A percentile compares a stretch with the other conserved stretches of the same genome.
These are phyloP conservation scores for Coboldia fuscipes DNA, from an alignment of 1,140 invertebrate genomes.

Conservation along the genomic window DNA sequence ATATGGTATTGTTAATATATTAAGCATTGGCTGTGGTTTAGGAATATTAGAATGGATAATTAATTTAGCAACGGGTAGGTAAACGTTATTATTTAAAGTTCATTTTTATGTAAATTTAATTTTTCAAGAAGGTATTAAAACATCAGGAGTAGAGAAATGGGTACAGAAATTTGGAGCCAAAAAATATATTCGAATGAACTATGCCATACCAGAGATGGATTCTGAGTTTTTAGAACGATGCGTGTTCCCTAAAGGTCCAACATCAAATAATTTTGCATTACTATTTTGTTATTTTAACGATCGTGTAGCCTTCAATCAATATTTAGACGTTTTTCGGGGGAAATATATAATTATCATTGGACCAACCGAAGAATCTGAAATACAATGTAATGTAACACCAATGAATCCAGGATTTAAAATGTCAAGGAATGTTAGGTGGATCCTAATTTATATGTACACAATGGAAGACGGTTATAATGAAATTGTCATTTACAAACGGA, in stretches of 20 bases:
- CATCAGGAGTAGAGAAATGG: constrained; percentile 20
- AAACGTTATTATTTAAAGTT: background rate
- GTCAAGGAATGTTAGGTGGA: too few relatives aligned
- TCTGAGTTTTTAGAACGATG: background rate
- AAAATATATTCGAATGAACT: constrained; percentile 22
- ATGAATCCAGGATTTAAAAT: constrained; percentile 28
- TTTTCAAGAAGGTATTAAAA: background rate
- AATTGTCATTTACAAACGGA: too few relatives aligned
- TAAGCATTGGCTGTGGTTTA: constrained; percentile 25
- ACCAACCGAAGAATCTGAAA: constrained; percentile 28
- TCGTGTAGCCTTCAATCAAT: constrained; percentile 32
- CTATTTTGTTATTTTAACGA: constrained; percentile 54
- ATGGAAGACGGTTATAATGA: too few relatives aligned
- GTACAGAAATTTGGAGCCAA: constrained; percentile 24
- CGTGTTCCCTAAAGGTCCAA: constrained; percentile 4
- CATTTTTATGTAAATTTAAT: constrained; percentile 1
- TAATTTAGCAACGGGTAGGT: constrained; percentile 18
- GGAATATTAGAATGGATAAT: constrained; percentile 26
- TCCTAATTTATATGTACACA: too few relatives aligned
- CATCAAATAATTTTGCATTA: constrained; percentile 26
- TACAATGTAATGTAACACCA: constrained; percentile 35
- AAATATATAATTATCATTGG: constrained; percentile 39
- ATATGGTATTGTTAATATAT: constrained; percentile 12
- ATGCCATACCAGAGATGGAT: constrained; percentile 9
- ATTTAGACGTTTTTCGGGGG: constrained; percentile 32